Conservation (phyloP, 2,797 vertebrate species). For the Malacoraja senta region DNA sequence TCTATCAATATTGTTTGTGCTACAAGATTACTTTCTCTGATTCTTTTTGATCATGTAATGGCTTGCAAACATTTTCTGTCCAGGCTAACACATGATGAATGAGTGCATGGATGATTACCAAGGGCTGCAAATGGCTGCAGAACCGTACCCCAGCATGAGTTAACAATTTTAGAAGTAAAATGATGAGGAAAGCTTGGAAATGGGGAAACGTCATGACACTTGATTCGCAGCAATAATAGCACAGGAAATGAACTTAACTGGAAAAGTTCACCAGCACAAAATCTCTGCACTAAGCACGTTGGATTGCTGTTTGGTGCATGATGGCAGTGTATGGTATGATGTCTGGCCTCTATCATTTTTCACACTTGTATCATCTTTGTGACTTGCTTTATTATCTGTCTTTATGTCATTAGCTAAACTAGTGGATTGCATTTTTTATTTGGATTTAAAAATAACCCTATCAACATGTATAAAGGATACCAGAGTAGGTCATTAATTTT, state of each 20-base stretch:
- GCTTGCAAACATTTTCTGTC: neutral
- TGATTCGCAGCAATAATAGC: neutral
- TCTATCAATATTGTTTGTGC: neutral
- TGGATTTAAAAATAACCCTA: no score
- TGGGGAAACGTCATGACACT: neutral
- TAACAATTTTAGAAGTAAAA: neutral
- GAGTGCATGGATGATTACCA: neutral
- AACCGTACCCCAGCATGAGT: neutral
- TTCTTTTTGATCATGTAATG: neutral
- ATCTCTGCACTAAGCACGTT: neutral
- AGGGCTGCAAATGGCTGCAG: neutral
- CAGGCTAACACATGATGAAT: neutral
- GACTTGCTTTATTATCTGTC: neutral
- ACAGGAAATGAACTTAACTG: neutral
- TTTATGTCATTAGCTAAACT: neutral
- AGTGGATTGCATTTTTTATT: neutral
- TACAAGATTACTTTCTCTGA: neutral
- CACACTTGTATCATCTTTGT: neutral
- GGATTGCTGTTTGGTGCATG: neutral
- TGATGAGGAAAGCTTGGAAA: neutral
- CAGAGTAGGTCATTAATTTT: neutral
- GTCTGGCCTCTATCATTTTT: neutral
- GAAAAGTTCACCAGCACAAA: neutral
- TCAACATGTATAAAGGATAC: neutral
- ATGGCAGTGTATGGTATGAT: neutral